Base-by-base conservation (phyloP, 2,888 invertebrate genomes). In the Meandrusa payeni region DNA sequence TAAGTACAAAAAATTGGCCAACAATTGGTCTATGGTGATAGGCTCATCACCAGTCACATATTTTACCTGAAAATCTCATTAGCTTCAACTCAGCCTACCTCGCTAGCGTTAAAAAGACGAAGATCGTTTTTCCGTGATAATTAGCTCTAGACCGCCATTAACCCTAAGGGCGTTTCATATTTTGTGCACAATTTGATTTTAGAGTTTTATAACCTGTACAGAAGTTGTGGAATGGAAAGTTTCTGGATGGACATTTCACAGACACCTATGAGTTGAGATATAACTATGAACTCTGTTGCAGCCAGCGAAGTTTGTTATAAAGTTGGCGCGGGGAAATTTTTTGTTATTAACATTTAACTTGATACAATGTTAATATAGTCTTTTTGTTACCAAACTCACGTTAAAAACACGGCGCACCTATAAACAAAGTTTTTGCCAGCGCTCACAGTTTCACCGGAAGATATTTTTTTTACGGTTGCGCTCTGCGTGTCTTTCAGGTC, bases 371-470 rank as follows among this genome's bases (percentile, higher is more conserved):
- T 19, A 24, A 20, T 32, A 6, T 19, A 19, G 13, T 32, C 38
- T 43, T 43, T 43, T n/a, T n/a, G n/a, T n/a, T n/a, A 29, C 34
- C 5, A 26, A 13, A 27, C 31, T 36, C 37, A 31, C 36, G 31
- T 37, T 43, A 37, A 36, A 33, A 31, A 38, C 37, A 26, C 17
- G 11, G 19, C 26, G 22, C 27, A 20, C 32, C 38, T 32, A 22
- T 38, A 22, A 33, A 32, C 34, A 32, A 43, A 43, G 43, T 43
- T 43, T 27, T 36, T 43, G 20, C 34, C 27, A 13, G 19, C 32
- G 37, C 38, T 31, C 32, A 28, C 38, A 41, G 48, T 43, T 46
- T 39, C 27, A 41, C 34, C 24, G 24, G 41, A 36, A 37, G 39
- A 33, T 40, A 37, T 46, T 36, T 44, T 48, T 34, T 43, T 43